Conservation (phyloP, 2,113 vertebrate species). For the Puntigrus tetrazona region DNA sequence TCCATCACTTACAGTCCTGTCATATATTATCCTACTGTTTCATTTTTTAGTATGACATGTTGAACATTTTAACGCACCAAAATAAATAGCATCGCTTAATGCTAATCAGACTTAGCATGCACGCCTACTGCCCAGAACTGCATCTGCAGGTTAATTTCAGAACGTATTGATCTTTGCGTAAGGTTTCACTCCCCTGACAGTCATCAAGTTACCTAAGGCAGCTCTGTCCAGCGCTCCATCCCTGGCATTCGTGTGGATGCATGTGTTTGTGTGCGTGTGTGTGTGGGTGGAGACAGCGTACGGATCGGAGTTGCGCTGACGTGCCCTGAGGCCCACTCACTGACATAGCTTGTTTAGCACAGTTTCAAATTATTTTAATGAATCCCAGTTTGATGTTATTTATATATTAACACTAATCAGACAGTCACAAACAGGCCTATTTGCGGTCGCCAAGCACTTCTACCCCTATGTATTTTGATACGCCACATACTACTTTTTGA, state of each 20-base stretch:
- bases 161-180: conserved; percentile 44
- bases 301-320: conserved; percentile 41
- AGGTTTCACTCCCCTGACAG: conserved; percentile 33
- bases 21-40: background rate
- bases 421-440: conserved; percentile 30
- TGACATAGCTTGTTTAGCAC: conserved; percentile 54
- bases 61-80: background rate
- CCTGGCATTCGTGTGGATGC: conserved; percentile 31
- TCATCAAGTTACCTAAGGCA: conserved; percentile 53
- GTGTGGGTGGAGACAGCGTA: conserved; percentile 8
- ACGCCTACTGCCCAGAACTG: conserved; percentile 11
- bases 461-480: background rate
- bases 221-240: conserved; percentile 41
- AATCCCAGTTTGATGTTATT: conserved; percentile 54
- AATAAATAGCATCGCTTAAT: conserved; percentile 17
- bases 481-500: conserved; percentile 5
- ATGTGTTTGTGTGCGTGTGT: conserved; percentile 5
- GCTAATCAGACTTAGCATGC: conserved; percentile 29
- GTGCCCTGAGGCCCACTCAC: conserved; percentile 43
- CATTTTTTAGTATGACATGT: background rate
- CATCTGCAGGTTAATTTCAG: conserved; percentile 22
- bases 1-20: background rate
- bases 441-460: conserved; percentile 29
- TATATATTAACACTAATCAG: conserved; percentile 49
- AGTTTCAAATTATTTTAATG: conserved; percentile 57